A percentile compares a stretch with the other conserved stretches of the same genome.
Evolutionary conservation across 1,140 invertebrate species (phyloP).

Genomic region (Drosophila fuyamai): DNA sequence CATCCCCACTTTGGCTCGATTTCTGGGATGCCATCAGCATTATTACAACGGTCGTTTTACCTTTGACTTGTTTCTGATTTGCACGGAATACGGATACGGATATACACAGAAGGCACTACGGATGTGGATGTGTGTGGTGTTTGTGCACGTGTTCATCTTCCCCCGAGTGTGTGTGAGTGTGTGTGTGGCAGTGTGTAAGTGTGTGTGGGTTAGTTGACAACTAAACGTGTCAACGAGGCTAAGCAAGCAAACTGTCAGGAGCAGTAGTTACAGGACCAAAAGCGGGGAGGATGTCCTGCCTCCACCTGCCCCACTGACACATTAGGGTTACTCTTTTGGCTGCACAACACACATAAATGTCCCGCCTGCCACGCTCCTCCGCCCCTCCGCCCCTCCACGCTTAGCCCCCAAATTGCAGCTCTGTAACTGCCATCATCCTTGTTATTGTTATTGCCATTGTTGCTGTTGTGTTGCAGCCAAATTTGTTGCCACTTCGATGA

Average conservation of each 20-base stretch:
- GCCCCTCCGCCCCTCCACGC: conserved; percentile 4
- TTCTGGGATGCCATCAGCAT: conserved; percentile 61
- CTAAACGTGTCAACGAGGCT: conserved; percentile 80
- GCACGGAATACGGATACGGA: conserved; percentile 43
- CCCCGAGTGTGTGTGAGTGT: conserved; percentile 12
- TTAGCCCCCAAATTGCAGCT: conserved; percentile 33
- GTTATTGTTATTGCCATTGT: conserved; percentile 49
- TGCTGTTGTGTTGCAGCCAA: conserved; percentile 60
- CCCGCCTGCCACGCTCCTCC: background rate
- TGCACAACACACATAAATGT: conserved; percentile 64
- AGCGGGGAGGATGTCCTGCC: conserved; percentile 6
- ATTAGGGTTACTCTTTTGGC: conserved; percentile 72
- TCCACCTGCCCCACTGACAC: conserved; percentile 63
- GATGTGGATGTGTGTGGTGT: conserved; percentile 4
- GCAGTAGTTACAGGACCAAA: conserved; percentile 40
- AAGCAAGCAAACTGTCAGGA: conserved; percentile 67
- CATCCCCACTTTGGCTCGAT: conserved; percentile 43
- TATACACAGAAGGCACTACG: conserved; percentile 16
- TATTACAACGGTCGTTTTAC: conserved; percentile 67
- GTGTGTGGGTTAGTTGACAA: conserved; percentile 57
- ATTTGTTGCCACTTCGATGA: conserved; percentile 75
- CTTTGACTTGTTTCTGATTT: conserved; percentile 78
- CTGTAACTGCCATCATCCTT: conserved; percentile 49
- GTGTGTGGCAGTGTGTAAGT: background rate
- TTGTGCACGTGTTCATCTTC: conserved; percentile 20